phyloP scores from a whole-genome alignment of 2,888 invertebrate species.

The Folsomia manolachei region DNA sequence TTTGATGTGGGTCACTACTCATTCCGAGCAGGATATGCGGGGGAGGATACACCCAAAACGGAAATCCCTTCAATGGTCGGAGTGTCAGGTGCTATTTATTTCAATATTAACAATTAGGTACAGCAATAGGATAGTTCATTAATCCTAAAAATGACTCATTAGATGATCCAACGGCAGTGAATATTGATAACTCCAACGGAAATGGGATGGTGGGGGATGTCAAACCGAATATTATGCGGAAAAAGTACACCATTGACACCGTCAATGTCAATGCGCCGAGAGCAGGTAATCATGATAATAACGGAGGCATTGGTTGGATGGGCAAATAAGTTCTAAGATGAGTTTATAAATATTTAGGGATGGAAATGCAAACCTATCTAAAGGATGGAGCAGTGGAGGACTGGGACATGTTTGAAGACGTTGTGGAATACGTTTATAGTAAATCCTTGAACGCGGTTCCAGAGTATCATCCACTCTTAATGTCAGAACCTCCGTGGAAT shows the following conservation, averaged over 20 bases:
- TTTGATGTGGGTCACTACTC: conserved; percentile 94
- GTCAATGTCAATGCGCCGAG: conserved; percentile 87
- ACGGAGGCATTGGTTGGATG: background rate
- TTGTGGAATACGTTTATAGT: conserved; percentile 87
- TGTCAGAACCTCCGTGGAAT: conserved; percentile 98
- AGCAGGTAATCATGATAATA: conserved; percentile 60
- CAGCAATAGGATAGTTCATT: no score
- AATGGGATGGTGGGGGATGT: conserved; percentile 52
- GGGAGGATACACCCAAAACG: conserved; percentile 98
- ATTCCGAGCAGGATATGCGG: conserved; percentile 87
- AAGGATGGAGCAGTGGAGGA: conserved; percentile 99
- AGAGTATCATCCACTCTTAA: conserved; percentile 91
- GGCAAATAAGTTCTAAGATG: background rate
- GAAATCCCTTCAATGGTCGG: conserved; percentile 94
- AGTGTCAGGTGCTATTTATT: conserved; percentile 62
- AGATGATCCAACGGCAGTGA: conserved; percentile 21
- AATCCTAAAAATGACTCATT: no score
- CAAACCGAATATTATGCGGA: conserved; percentile 50
- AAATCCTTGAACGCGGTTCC: conserved; percentile 92
- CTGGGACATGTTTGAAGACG: conserved; percentile 97
- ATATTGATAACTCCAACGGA: conserved; percentile 45
- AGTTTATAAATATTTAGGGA: conserved; percentile 54
- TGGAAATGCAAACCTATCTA: conserved; percentile 90
- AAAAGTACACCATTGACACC: conserved; percentile 87
- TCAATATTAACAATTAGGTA: no score